Conservation (phyloP, 1,140 invertebrate species). For the Drosophila mojavensis region DNA sequence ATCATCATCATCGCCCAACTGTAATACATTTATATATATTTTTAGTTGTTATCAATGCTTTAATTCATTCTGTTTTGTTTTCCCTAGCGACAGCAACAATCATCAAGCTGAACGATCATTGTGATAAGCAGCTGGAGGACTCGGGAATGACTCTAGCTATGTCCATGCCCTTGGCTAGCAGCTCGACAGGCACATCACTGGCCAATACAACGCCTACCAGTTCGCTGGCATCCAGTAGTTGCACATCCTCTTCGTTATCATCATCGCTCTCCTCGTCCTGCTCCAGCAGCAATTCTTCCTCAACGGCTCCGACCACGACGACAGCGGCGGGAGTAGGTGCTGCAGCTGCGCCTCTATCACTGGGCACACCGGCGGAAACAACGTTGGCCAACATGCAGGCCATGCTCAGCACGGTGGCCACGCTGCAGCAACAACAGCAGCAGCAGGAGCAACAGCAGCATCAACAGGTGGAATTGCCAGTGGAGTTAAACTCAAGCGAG, state of each 20-base stretch:
- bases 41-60: neutral
- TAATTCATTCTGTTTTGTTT: neutral
- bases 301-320: constrained; percentile 54
- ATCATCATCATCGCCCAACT: constrained; percentile 69
- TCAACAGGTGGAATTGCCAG: constrained; percentile 36
- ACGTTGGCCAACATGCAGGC: constrained; percentile 61
- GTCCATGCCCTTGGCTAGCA: constrained; percentile 51
- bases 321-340: constrained; percentile 4
- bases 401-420: constrained; percentile 61
- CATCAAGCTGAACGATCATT: constrained; percentile 55
- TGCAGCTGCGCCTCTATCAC: constrained; percentile 37
- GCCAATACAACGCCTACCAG: constrained; percentile 28
- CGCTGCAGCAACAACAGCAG: constrained; percentile 57
- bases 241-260: constrained; percentile 61
- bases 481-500: constrained; percentile 66
- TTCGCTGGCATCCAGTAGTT: constrained; percentile 53
- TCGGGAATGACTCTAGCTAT: constrained; percentile 30
- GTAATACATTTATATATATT: constrained; percentile 37
- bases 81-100: constrained; percentile 40
- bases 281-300: constrained; percentile 67
- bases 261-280: constrained; percentile 66
- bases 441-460: constrained; percentile 45
- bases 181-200: constrained; percentile 31
- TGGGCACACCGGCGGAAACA: constrained; percentile 48
- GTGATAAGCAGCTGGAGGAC: constrained; percentile 67